Conservation (phyloP, 2,888 invertebrate genomes). For the Drepanosiphum platanoidis region DNA sequence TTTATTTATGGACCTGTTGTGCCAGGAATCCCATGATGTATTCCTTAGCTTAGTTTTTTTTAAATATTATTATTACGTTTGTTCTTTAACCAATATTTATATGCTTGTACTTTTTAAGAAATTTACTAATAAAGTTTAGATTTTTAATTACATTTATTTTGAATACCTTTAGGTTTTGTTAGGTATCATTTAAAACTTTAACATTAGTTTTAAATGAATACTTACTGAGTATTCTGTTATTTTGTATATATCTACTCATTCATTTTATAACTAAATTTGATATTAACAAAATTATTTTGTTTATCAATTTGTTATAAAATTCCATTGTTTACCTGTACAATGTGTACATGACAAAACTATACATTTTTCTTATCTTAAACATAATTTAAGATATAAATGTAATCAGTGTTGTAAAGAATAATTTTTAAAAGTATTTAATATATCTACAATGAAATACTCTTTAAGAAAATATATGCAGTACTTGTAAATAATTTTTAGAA, state of each 20-base stretch:
- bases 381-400: not conserved
- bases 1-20: conserved; percentile 57
- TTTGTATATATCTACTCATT: not conserved
- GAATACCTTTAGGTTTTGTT: conserved; percentile 9
- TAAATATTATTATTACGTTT: conserved; percentile 60
- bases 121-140: conserved; percentile 61
- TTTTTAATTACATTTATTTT: conserved; percentile 60
- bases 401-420: not conserved
- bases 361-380: not conserved
- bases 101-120: conserved; percentile 62
- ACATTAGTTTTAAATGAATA: not conserved
- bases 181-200: conserved; percentile 38
- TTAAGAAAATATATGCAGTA: not conserved
- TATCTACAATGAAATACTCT: not conserved
- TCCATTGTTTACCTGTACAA: conserved; percentile 3
- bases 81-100: conserved; percentile 61
- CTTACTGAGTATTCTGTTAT: conserved; percentile 9
- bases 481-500: too few relatives aligned
- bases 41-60: conserved; percentile 62
- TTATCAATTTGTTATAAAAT: conserved; percentile 10
- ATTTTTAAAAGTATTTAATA: not conserved
- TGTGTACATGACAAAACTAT: not conserved
- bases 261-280: not conserved
- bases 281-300: conserved; percentile 6
- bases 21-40: conserved; percentile 55